Conservation (phyloP, 1,140 invertebrate genomes). For the Anoplolepis gracilipes region DNA sequence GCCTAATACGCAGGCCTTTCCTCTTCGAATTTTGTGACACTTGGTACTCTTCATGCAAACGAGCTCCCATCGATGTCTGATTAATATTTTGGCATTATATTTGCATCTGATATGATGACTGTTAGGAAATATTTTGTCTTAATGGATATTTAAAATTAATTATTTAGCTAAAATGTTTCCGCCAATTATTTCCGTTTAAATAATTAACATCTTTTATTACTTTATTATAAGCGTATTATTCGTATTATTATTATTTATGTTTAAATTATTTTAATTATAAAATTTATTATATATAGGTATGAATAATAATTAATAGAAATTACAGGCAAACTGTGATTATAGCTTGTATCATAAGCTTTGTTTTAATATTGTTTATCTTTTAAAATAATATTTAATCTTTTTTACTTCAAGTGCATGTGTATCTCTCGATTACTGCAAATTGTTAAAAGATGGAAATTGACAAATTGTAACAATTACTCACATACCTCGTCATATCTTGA, state of each 20-base stretch:
- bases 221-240: not conserved
- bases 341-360: not conserved
- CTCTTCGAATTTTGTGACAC: slow-evolving; percentile 62
- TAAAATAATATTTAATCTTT: slow-evolving; percentile 28
- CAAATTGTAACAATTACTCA: slow-evolving; percentile 12
- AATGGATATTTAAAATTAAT: not conserved
- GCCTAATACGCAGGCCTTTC: slow-evolving; percentile 75
- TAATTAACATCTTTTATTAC: not conserved
- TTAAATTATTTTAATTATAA: slow-evolving; percentile 8
- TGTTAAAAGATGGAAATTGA: not conserved
- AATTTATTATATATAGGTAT: not conserved
- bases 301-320: slow-evolving; percentile 11
- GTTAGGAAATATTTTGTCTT: not conserved
- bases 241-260: slow-evolving; percentile 20
- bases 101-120: not conserved
- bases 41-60: slow-evolving; percentile 44
- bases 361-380: slow-evolving; percentile 30
- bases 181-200: not conserved
- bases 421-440: slow-evolving; percentile 43
- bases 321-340: slow-evolving; percentile 18
- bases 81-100: slow-evolving; percentile 12
- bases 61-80: slow-evolving; percentile 46
- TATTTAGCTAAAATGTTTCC: not conserved
- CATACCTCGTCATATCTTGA: slow-evolving; percentile 4
- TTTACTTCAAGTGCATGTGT: slow-evolving; percentile 6